phyloP scores from a whole-genome alignment of 2,797 vertebrate genomes.

The Gambelia wislizenii region DNA sequence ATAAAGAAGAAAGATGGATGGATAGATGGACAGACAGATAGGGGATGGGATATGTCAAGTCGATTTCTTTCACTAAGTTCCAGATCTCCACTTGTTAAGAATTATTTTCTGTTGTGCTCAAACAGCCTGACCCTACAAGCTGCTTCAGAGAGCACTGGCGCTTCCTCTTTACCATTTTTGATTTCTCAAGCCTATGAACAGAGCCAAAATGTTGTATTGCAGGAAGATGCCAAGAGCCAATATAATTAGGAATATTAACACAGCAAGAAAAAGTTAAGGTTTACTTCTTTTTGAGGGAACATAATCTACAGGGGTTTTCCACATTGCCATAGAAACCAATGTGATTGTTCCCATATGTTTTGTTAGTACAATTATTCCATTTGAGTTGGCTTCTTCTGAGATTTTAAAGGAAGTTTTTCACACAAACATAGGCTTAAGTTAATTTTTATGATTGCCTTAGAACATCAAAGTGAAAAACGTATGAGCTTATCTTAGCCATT shows the following conservation, averaged over 20 bases:
- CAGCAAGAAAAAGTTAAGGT: constrained; percentile 24
- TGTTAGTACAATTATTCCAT: constrained; percentile 8
- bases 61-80: constrained; percentile 28
- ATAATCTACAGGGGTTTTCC: not conserved
- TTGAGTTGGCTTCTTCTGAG: not conserved
- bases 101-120: constrained; percentile 40
- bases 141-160: constrained; percentile 37
- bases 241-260: constrained; percentile 3
- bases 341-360: not conserved
- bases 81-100: constrained; percentile 22
- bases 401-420: not conserved
- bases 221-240: constrained; percentile 30
- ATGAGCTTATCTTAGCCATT: not conserved
- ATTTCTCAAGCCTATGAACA: constrained; percentile 24
- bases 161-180: constrained; percentile 16
- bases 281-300: constrained; percentile 16
- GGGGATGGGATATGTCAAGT: not conserved
- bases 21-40: not conserved
- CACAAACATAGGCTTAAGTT: not conserved
- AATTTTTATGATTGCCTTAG: constrained; percentile 38
- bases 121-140: constrained; percentile 13
- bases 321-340: constrained; percentile 16
- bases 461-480: not conserved
- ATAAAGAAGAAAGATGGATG: not conserved
- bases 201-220: not conserved